Evolutionary conservation across 2,888 invertebrate genomes (phyloP), one percentile per base, ranked within the genome.

Genomic region (Drosophila setosimentum): DNA sequence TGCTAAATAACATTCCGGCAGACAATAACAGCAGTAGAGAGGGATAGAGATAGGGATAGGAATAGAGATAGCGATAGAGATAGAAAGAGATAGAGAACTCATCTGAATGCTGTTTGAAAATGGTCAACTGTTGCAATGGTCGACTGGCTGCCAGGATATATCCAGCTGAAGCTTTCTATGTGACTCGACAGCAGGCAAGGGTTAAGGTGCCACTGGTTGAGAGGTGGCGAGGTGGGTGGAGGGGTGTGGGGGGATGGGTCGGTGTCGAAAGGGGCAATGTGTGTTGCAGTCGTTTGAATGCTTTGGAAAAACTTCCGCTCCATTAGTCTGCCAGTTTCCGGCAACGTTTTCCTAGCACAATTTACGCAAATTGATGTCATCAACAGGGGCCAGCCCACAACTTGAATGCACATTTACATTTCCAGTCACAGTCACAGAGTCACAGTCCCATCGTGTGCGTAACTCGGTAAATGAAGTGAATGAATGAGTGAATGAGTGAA

Each of bases 301-400:
- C 83, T 83, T 87, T 87, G 89, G 86, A 81, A 86, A 89, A 91
- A 89, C 91, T 90, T 90, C 91, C 89, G 91, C 90, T 86, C 89
- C 84, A 91, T 91, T 91, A 91, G 88, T 89, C 91, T 83, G 89
- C 76, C 89, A 82, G 87, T 88, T 91, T 90, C 90, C 90, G 91
- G 91, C 89, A 89, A 84, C 89, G 82, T 89, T 89, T 91, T 90
- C 82, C 89, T 78, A 87, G 87, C 87, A 84, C 91, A 91, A 91
- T 91, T 91, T 88, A 88, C 91, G 85, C 89, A 91, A 90, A 91
- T 90, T 91, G 91, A 88, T 91, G 91, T 89, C 90, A 89, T 86
- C 90, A 86, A 79, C 85, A 84, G 85, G 64, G 78, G 68, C 73
- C 68, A 69, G 73, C 57, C 80, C 67, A 67, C 71, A 61, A 55